A percentile compares a stretch with the other conserved stretches of the same genome.
Conservation (phyloP, 2,113 vertebrate species). For the Chauna torquata region DNA sequence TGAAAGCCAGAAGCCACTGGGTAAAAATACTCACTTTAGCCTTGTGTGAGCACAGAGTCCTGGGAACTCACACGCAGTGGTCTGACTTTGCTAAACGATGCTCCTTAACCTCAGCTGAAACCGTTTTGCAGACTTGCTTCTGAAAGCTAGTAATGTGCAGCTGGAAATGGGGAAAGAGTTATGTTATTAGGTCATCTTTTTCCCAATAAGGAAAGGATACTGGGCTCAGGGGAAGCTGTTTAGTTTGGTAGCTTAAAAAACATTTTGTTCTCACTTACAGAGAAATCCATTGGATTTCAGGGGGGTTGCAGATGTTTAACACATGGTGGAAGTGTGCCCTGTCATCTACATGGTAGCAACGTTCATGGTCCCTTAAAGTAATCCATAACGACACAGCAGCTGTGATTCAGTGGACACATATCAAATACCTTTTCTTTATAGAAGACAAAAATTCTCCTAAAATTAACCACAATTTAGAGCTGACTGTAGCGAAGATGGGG, state of each 20-base stretch:
- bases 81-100: not conserved
- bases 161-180: slow-evolving; percentile 35
- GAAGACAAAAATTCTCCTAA: slow-evolving; percentile 50
- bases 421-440: slow-evolving; percentile 21
- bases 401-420: not conserved
- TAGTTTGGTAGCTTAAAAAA: not conserved
- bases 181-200: slow-evolving; percentile 44
- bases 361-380: not conserved
- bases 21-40: not conserved
- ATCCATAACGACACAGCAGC: not conserved
- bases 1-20: not conserved
- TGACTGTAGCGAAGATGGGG: not conserved
- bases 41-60: not conserved
- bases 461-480: slow-evolving; percentile 55
- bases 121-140: not conserved
- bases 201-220: slow-evolving; percentile 48
- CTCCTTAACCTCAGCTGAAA: not conserved
- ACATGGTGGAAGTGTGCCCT: not conserved
- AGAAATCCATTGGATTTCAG: not conserved
- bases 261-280: not conserved
- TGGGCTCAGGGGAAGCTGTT: not conserved
- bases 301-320: not conserved
- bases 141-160: slow-evolving; percentile 7
- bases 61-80: not conserved
- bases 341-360: not conserved